These are phyloP conservation scores for Prenolepis imparis DNA, from an alignment of 2,888 invertebrate genomes.

Conservation along the genomic window DNA sequence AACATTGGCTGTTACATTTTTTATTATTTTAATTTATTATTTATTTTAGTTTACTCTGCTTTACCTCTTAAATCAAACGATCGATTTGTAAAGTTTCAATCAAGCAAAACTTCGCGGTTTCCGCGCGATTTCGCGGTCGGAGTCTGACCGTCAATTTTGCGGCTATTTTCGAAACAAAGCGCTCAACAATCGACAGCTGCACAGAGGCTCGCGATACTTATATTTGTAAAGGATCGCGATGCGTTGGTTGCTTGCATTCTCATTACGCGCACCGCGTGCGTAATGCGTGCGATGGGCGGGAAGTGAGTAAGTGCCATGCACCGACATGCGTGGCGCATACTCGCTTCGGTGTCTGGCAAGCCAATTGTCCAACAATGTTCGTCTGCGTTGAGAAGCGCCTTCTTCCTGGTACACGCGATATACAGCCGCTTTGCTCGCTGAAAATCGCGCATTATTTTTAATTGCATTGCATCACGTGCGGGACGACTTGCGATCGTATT, in stretches of 20 bases:
- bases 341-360: constrained; percentile 67
- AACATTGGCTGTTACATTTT: neutral
- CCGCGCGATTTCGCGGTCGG: constrained; percentile 27
- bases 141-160: constrained; percentile 39
- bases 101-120: constrained; percentile 20
- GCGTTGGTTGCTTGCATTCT: constrained; percentile 33
- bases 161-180: constrained; percentile 47
- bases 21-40: neutral
- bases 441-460: constrained; percentile 63
- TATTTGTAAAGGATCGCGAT: constrained; percentile 49
- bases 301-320: constrained; percentile 49
- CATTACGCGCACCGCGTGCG: constrained; percentile 31
- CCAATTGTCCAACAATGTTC: constrained; percentile 71
- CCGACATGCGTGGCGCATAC: constrained; percentile 59
- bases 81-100: constrained; percentile 21
- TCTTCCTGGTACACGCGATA: constrained; percentile 55
- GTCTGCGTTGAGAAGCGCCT: constrained; percentile 42
- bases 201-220: constrained; percentile 12
- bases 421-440: neutral
- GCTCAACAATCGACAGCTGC: constrained; percentile 56
- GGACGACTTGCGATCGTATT: constrained; percentile 31
- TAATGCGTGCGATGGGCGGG: constrained; percentile 37
- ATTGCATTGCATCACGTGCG: constrained; percentile 63
- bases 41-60: neutral
- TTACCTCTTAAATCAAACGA: neutral